Base-by-base conservation (phyloP, 92 coral and sea anemone species). In the Zoanthus solanderi region DNA sequence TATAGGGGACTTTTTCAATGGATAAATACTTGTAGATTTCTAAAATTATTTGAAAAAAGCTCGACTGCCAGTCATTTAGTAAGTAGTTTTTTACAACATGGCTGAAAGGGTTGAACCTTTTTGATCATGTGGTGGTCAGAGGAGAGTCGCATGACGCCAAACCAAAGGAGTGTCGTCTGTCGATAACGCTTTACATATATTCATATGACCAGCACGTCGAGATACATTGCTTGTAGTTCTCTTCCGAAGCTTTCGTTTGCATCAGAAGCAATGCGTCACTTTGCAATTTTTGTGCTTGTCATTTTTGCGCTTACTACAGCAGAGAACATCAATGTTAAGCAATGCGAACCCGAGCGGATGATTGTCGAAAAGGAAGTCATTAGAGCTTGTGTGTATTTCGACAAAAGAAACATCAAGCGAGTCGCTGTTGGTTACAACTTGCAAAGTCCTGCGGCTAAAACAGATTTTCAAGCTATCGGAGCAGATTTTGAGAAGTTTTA, bases 371-470 rank as follows among this genome's bases (percentile, higher is more conserved):
- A 72, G 67, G 87, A 77, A 75, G 81, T 71, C 7, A 78, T 63
- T 56, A 90, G 73, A 52, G 61, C 88, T 12, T 90, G 92, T 18
- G 66, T 86, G 71, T 90, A 90, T 75, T 37, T 79, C 50, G 87
- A 85, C 84, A 67, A 76, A 34, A 44, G 65, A 52, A 63, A 79
- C 50, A 52, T 46, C 83, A 84, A 89, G 45, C 78, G 46, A 4
- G 75, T 89, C 54, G 92, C 79, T 0, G 68, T 89, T 1, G 89
- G 83, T 18, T 89, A 76, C 34, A 84, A 84, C 58, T 76, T 89
- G 58, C 79, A 84, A n/a, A 56, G 13, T 29, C 11, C 50, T 2
- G 23, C 56, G 12, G 89, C 89, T 1, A 45, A 16, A 44, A 9
- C 72, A 37, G 83, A 76, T 58, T 66, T 89, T 53, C 75, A 63